Evolutionary conservation across 2,113 vertebrate genomes (phyloP).

Genomic region (Camelus dromedarius): DNA sequence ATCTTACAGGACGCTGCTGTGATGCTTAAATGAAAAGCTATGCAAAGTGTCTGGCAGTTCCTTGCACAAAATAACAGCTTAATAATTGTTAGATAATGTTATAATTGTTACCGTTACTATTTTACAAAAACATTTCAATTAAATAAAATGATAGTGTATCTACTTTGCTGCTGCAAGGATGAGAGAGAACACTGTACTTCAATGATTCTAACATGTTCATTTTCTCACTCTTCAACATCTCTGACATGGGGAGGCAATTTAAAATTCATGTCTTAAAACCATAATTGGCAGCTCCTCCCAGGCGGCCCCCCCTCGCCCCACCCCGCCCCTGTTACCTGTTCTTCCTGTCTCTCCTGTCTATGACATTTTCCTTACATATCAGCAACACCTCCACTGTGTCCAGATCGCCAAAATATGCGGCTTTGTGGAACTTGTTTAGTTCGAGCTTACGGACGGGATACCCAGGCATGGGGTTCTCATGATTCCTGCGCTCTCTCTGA

Average conservation of each 20-base stretch:
- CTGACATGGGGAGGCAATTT: background rate
- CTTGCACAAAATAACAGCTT: background rate
- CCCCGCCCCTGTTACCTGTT: conserved; percentile 88
- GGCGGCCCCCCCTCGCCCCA: accelerated
- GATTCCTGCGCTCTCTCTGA: too few species aligned
- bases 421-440: conserved; percentile 60
- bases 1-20: background rate
- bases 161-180: background rate
- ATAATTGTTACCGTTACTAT: background rate
- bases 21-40: background rate
- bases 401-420: conserved; percentile 87
- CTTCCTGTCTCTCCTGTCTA: conserved; percentile 92
- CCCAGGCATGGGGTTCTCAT: too few species aligned
- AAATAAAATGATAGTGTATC: background rate
- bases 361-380: conserved; percentile 86
- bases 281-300: background rate
- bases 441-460: too few species aligned
- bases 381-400: conserved; percentile 88
- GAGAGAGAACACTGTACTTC: background rate
- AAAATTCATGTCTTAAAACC: background rate
- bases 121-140: conserved; percentile 42
- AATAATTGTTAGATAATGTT: background rate
- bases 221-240: conserved; percentile 4
- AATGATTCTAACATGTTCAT: background rate
- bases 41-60: background rate